A percentile compares a stretch with the other conserved stretches of the same genome.
These are phyloP conservation scores for Ectropis grisescens DNA, from an alignment of 1,140 invertebrate genomes.

Conservation along the genomic window DNA sequence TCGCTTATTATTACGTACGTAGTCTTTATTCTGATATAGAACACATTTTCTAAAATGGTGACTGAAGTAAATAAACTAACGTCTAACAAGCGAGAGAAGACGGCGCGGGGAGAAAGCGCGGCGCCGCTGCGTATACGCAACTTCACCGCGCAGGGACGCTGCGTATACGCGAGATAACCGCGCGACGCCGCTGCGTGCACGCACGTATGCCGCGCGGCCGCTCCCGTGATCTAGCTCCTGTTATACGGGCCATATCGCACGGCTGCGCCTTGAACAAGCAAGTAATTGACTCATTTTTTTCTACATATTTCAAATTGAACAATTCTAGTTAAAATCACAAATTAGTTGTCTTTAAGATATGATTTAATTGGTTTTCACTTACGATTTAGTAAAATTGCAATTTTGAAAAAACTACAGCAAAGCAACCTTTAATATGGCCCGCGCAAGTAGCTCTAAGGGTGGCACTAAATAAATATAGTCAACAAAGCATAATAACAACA, in stretches of 20 bases:
- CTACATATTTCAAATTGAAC: too few species aligned
- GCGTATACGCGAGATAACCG: neutral
- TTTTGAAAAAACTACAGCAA: too few species aligned
- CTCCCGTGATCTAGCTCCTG: neutral
- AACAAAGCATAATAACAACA: slow-evolving; percentile 57
- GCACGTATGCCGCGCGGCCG: neutral
- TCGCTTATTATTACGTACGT: slow-evolving; percentile 69
- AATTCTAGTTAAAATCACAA: too few species aligned
- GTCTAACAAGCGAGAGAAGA: slow-evolving; percentile 48
- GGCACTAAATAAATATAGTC: slow-evolving; percentile 47
- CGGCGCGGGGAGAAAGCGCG: slow-evolving; percentile 5
- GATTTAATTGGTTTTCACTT: too few species aligned
- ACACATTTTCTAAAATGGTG: slow-evolving; percentile 60
- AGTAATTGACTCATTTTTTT: too few species aligned
- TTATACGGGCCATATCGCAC: slow-evolving; percentile 6
- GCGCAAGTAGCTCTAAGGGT: slow-evolving; percentile 34
- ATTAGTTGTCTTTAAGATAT: too few species aligned
- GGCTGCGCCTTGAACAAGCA: neutral
- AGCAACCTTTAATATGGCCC: slow-evolving; percentile 22
- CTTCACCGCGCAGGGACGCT: slow-evolving; percentile 1
- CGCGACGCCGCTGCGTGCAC: neutral
- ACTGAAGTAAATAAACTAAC: slow-evolving; percentile 53
- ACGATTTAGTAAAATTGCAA: too few species aligned
- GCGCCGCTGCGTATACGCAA: neutral
- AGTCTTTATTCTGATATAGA: slow-evolving; percentile 67